Base-by-base conservation (phyloP, 2,797 vertebrate species). In the Macrochelys suwanniensis region DNA sequence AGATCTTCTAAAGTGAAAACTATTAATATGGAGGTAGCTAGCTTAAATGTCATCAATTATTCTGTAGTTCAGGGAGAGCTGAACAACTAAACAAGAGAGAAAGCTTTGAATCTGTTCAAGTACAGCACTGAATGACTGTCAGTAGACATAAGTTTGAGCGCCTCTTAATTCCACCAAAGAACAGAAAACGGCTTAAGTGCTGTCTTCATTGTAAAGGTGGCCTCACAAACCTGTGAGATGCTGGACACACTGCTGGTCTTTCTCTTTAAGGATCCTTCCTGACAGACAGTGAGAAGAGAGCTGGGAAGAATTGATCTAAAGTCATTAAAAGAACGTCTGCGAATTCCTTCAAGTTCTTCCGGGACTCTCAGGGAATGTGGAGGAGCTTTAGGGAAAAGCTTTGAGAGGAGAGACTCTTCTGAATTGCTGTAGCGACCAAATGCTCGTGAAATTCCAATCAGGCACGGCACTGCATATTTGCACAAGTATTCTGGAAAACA, bases 251-350 rank as follows among this genome's bases (percentile, higher is more conserved):
- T 99, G 97, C 98, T 98, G 74, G 98, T 96, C 96, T 99, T 99
- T 49, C 98, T 98, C 82, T 98, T 98, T 71, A 99, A 96, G 1
- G 99, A 98, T 96, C 99, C 99, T 61, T 98, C 98, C 97, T 99
- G 99, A 95, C 98, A 99, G 89, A 98, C 99, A 0, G 98, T 98
- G 74, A 99, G 98, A 71, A 99, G 94, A 13, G 99, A 99, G 98
- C 99, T 99, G 19, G 99, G 99, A 88, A 99, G 98, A 98, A 99
- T 99, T 82, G 99, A 99, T 87, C 99, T 98, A 97, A 99, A 99
- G 95, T 99, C 99, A 16, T 99, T 99, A 96, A 99, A 99, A 65
- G 99, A 99, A 33, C 99, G 98, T 1, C 99, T 98, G 9, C 99
- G 98, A 12, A 98, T 95, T 0, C 98, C 98, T 42, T 99, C 99